phyloP scores from a whole-genome alignment of 2,113 vertebrate genomes.

The Collichthys lucidus region DNA sequence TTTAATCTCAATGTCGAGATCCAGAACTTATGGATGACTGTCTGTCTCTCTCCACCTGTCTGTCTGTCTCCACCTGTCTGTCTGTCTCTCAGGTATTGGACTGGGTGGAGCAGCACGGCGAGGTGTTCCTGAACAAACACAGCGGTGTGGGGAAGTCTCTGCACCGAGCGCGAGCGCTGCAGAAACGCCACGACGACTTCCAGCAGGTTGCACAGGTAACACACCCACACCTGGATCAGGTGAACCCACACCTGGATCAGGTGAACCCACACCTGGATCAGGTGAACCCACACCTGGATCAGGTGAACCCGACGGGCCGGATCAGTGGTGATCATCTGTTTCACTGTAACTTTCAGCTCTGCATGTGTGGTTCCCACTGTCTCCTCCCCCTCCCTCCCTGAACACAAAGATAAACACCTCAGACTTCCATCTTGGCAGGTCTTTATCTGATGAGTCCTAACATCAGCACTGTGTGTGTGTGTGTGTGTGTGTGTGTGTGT shows the following conservation, averaged over 20 bases:
- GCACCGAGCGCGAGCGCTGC: conserved; percentile 93
- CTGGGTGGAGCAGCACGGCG: conserved; percentile 98
- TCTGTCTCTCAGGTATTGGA: conserved; percentile 90
- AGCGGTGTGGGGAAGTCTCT: conserved; percentile 96
- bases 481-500: conserved; percentile 21
- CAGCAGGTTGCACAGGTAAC: conserved; percentile 98
- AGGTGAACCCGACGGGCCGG: too few species aligned
- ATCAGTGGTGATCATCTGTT: too few species aligned
- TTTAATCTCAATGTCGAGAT: not conserved
- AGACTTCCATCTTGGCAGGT: too few species aligned
- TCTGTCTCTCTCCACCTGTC: not conserved
- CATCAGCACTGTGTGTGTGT: conserved; percentile 5
- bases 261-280: too few species aligned
- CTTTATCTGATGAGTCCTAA: too few species aligned
- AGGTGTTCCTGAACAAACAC: conserved; percentile 98
- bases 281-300: too few species aligned
- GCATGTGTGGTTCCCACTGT: too few species aligned
- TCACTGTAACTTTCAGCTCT: too few species aligned
- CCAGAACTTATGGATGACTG: not conserved
- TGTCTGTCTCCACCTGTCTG: not conserved
- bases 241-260: too few species aligned
- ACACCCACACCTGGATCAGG: too few species aligned
- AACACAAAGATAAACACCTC: too few species aligned
- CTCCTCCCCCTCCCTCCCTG: too few species aligned
- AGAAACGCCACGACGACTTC: conserved; percentile 97